Evolutionary conservation across 2,797 vertebrate genomes (phyloP).

Genomic region (Thripadectes ignobilis): DNA sequence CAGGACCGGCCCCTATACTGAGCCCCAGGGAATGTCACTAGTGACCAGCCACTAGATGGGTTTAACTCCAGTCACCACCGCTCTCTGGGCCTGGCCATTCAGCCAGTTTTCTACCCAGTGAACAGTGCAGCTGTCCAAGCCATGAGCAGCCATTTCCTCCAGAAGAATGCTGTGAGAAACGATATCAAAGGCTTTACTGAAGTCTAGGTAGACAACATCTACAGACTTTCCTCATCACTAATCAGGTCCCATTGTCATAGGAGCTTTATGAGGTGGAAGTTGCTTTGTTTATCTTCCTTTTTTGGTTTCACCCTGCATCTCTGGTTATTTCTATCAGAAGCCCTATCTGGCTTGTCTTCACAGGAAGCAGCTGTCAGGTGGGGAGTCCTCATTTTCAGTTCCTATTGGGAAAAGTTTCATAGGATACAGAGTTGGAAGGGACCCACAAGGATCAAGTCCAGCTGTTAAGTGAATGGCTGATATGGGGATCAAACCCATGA

Average conservation of each 20-base stretch:
- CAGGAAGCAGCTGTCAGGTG: not conserved
- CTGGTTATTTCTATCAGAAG: not conserved
- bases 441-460: not conserved
- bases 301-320: not conserved
- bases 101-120: not conserved
- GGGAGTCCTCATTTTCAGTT: not conserved
- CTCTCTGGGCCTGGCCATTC: rapidly evolving
- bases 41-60: not conserved
- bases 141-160: not conserved
- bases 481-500: not conserved
- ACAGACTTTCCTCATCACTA: not conserved
- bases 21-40: not conserved
- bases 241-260: not conserved
- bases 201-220: not conserved
- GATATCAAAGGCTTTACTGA: rapidly evolving
- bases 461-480: not conserved
- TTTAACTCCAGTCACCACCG: not conserved
- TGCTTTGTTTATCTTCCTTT: not conserved
- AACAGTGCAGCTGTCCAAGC: not conserved
- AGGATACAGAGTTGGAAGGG: not conserved
- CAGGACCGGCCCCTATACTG: rapidly evolving
- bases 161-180: not conserved
- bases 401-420: not conserved
- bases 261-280: not conserved
- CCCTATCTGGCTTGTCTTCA: not conserved